Percentiles rank a stretch among this genome's conserved stretches.
Evolutionary conservation across 92 coral and sea anemone species (phyloP).

Genomic region (Epizoanthus scotinus): DNA sequence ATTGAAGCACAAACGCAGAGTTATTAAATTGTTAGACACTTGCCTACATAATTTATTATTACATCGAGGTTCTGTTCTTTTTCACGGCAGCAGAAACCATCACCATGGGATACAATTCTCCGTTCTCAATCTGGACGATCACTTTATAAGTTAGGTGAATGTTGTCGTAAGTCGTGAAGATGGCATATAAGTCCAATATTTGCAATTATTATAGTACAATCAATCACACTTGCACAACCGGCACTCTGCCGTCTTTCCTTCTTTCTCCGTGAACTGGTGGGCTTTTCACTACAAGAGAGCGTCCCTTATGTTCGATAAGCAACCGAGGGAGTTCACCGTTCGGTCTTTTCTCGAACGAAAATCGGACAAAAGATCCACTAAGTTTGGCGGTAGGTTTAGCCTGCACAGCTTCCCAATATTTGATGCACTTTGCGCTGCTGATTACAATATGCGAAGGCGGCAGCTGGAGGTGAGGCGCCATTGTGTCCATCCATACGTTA

Average conservation of each 20-base stretch:
- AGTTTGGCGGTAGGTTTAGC: slow-evolving; percentile 89
- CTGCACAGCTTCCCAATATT: slow-evolving; percentile 95
- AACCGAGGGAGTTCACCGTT: slow-evolving; percentile 91
- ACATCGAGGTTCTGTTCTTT: too few relatives aligned
- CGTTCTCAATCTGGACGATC: too few relatives aligned
- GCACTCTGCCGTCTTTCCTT: slow-evolving; percentile 35
- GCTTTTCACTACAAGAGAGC: slow-evolving; percentile 85
- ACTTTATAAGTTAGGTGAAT: background rate
- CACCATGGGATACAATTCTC: too few relatives aligned
- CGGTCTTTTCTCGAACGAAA: slow-evolving; percentile 85
- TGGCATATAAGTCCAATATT: background rate
- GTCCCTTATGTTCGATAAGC: slow-evolving; percentile 94
- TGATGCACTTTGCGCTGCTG: slow-evolving; percentile 94
- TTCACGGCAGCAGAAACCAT: too few relatives aligned
- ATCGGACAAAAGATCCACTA: slow-evolving; percentile 92
- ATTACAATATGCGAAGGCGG: slow-evolving; percentile 89
- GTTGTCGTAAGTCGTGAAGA: background rate
- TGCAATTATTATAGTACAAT: too few relatives aligned
- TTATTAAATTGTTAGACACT: background rate
- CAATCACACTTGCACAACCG: slow-evolving; percentile 22
- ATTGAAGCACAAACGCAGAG: background rate
- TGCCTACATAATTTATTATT: too few relatives aligned
- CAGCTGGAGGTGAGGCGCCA: slow-evolving; percentile 73
- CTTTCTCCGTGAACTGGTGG: slow-evolving; percentile 59
- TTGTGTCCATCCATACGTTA: slow-evolving; percentile 85